Evolutionary conservation across 2,113 vertebrate genomes (phyloP), one percentile per base, ranked within the genome.

Genomic region (Lasiurus cinereus): DNA sequence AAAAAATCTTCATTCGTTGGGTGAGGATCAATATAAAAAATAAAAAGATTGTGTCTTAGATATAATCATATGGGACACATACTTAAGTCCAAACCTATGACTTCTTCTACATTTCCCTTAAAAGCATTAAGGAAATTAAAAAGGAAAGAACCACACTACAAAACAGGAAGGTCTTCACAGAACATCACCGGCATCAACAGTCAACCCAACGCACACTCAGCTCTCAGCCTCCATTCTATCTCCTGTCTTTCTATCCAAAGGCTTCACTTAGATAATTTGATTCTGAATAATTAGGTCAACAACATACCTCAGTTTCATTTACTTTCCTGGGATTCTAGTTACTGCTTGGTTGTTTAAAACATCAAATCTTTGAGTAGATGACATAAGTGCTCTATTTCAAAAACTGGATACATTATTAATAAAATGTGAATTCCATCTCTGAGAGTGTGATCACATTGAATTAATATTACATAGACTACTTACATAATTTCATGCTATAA

Each of bases 331-430:
- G 18, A 59, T n/a, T 93, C 50, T 76, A 62, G 72, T 67, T 91
- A 82, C 48, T 66, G 31, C 67, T 84, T 94, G 22, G 13, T 16
- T 62, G 27, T 88, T 91, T 78, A 91, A 39, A 72, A 73, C 33
- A 69, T 59, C 50, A 87, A 70, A n/a, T 91, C 50, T 91, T 85
- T 83, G 39, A 22, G 43, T 79, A 50, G n/a, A 64, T 87, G 64
- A 80, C 33, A 73, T 56, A 72, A 64, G 74, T 50, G 80, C 80
- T 88, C n/a, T 77, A 90, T 83, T 92, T 95, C 56, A 73, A 67
- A 93, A 88, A 74, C 16, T 83, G 19, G 46, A 52, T 83, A 36
- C 19, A 73, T 85, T 89, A 95, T 59, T 73, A 92, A 88, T 80
- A 80, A 66, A 93, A 73, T 73, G 74, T 50, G 15, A 86, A 85